Evolutionary conservation across 2,797 vertebrate genomes (phyloP), one percentile per base, ranked within the genome.

Genomic region (Eurystomus glaucurus): DNA sequence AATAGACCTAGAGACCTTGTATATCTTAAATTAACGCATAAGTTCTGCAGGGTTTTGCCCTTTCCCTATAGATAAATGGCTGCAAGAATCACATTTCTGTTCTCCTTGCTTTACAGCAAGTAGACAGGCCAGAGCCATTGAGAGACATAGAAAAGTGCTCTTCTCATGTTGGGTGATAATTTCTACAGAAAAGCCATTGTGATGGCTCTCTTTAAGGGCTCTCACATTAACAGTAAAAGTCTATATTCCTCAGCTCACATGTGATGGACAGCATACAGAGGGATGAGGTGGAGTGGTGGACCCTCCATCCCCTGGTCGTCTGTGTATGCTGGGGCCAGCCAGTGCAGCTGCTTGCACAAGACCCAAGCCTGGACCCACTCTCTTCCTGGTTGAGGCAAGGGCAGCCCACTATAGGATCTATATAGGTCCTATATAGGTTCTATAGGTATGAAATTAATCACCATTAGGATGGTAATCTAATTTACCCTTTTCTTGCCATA

Each of bases 291-390:
- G 13, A 13, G 8, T 25, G 23, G 8, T 48, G 45, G 10, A 18
- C 64, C 10, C 54, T 75, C 1, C 5, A 15, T 25, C 22, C 0
- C 1, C 12, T 10, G 50, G 4, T 46, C 21, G 18, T 6, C 12
- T 46, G 6, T 4, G 4, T 0, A 0, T 15, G 22, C 31, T 11
- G 14, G 17, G 29, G 10, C 9, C 52, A 13, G 15, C 6, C n/a
- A 54, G 31, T 0, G 0, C 1, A 6, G 21, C 35, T 0, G 0
- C 5, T 13, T 35, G 37, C 3, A 1, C 25, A 58, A 6, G 14
- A 19, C 28, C 33, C 29, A 8, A 16, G 22, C 31, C 28, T 62
- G 37, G 6, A 31, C 3, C 3, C 0, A 0, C 14, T 55, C 9
- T 52, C 8, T 28, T 82, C 17, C 46, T 43, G 16, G 5, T 25